phyloP scores from a whole-genome alignment of 2,113 vertebrate species.

The Heteronetta atricapilla region DNA sequence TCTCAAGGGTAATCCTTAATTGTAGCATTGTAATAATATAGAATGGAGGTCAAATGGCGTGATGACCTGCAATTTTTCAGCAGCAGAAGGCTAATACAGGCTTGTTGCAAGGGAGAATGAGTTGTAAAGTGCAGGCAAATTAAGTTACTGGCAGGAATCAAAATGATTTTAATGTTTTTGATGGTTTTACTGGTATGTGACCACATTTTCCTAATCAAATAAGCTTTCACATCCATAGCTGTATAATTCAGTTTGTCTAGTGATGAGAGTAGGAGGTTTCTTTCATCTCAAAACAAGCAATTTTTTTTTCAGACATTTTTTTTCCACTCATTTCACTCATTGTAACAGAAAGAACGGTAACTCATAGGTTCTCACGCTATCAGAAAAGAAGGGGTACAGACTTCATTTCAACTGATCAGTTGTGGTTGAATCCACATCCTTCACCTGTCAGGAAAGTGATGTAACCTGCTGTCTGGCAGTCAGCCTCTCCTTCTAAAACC shows the following conservation, averaged over 20 bases:
- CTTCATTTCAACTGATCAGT: not conserved
- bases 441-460: not conserved
- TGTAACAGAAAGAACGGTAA: not conserved
- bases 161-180: not conserved
- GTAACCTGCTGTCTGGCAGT: not conserved
- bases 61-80: conserved; percentile 63
- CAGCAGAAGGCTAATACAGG: conserved; percentile 6
- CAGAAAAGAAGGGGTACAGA: not conserved
- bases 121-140: not conserved
- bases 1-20: conserved; percentile 58
- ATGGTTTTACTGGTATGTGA: not conserved
- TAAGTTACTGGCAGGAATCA: not conserved
- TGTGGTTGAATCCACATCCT: not conserved
- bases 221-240: not conserved
- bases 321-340: not conserved
- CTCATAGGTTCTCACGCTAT: not conserved
- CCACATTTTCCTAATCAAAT: not conserved
- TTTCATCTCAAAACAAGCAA: not conserved
- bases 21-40: conserved; percentile 30
- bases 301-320: not conserved
- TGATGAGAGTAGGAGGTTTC: not conserved
- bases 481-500: not conserved
- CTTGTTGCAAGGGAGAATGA: conserved; percentile 18
- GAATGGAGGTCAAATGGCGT: conserved; percentile 49
- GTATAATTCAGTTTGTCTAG: not conserved